Evolutionary conservation across 2,888 invertebrate genomes (phyloP), one percentile per base, ranked within the genome.

Genomic region (Ophion obscuratus): DNA sequence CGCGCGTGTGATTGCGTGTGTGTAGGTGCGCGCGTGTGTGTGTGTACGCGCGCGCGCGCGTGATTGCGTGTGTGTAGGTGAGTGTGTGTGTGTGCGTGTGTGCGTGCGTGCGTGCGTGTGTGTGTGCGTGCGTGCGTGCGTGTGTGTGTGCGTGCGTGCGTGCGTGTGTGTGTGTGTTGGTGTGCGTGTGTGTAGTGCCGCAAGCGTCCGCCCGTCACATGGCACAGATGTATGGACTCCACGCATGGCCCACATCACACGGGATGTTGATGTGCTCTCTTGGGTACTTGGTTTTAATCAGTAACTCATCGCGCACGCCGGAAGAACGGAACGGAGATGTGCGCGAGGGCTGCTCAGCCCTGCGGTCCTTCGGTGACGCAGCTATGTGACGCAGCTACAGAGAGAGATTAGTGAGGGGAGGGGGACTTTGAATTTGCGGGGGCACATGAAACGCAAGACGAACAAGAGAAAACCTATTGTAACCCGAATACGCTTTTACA

Each of bases 261-360:
- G 68, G 31, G 57, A 73, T 66, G 71, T 71, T 47, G 62, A 64
- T 64, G 68, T 44, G 62, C 78, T 40, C 40, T 40, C 9, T 9
- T 9, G 40, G 5, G 83, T 84, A 87, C 85, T 85, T 87, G 83
- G 73, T 87, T 87, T 87, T 81, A 87, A 87, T 84, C 87, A 87
- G 81, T 68, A 73, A 79, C 82, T 70, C 78, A 36, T 47, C 47
- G 14, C 14, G 11, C 47, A 11, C 47, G 61, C 67, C 83, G 78
- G 74, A 79, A 68, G 76, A 79, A 73, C 53, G 81, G 40, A 40
- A 80, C 44, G 79, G 66, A 76, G 73, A 47, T 5, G 62, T 31
- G 57, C 36, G 9, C 17, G 47, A 1, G 4, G 20, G 62, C 27
- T 27, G 70, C 61, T 40, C 40, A 40, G 40, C 40, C 40, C 40